Percentiles rank a stretch among this genome's conserved stretches.
These are phyloP conservation scores for Morpho deidamia DNA, from an alignment of 2,888 invertebrate species.

Conservation along the genomic window DNA sequence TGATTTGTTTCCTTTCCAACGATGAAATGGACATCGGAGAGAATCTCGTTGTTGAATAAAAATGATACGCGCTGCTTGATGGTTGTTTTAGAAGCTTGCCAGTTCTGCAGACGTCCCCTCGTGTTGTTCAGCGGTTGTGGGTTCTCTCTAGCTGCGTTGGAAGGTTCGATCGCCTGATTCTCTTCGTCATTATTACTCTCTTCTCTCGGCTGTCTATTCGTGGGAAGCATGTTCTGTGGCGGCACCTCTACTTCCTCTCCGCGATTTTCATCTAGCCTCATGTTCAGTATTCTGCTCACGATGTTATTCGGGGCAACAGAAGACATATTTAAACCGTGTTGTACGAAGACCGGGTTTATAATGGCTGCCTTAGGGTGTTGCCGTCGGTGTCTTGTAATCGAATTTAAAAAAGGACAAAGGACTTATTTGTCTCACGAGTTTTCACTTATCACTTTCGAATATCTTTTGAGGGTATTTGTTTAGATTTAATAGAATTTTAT, in stretches of 20 bases:
- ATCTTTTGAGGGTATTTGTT: too few relatives aligned
- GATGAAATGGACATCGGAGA: conserved; percentile 85
- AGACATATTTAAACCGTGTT: conserved; percentile 48
- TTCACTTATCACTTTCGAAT: too few relatives aligned
- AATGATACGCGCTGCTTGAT: conserved; percentile 86
- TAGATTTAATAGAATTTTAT: too few relatives aligned
- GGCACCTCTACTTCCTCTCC: conserved; percentile 57
- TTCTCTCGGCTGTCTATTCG: conserved; percentile 61
- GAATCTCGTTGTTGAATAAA: conserved; percentile 69
- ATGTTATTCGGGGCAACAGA: conserved; percentile 66
- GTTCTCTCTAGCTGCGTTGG: conserved; percentile 54
- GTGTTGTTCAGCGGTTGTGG: conserved; percentile 60
- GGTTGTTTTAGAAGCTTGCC: conserved; percentile 86
- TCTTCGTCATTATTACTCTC: conserved; percentile 53
- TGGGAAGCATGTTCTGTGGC: conserved; percentile 75
- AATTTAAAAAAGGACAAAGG: too few relatives aligned
- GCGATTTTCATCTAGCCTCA: conserved; percentile 53
- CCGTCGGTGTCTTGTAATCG: too few relatives aligned
- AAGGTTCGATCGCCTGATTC: conserved; percentile 43
- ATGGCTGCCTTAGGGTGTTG: too few relatives aligned
- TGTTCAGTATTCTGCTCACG: conserved; percentile 55
- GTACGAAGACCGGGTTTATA: conserved; percentile 32
- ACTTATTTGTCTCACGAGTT: too few relatives aligned
- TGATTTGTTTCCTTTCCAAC: conserved; percentile 85
- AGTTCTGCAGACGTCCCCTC: conserved; percentile 77